Evolutionary conservation across 2,797 vertebrate genomes (phyloP).

Genomic region (Etheostoma perlongum): DNA sequence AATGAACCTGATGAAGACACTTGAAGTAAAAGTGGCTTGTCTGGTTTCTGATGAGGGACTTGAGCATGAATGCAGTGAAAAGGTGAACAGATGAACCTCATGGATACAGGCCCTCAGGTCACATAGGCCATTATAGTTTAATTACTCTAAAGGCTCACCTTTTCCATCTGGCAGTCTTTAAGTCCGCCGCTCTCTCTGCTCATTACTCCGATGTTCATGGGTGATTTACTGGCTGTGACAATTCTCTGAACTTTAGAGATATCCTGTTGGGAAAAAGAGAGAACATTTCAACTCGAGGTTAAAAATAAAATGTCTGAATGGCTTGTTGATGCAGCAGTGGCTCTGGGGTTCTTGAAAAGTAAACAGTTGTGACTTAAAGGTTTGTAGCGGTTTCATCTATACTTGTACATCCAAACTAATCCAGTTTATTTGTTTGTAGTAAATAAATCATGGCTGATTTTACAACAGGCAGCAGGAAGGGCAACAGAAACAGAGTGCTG

Average conservation of each 20-base stretch:
- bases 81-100: constrained; percentile 69
- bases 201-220: constrained; percentile 72
- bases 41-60: constrained; percentile 56
- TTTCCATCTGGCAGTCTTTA: constrained; percentile 85
- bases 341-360: constrained; percentile 2
- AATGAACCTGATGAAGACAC: constrained; percentile 25
- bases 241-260: constrained; percentile 87
- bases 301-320: constrained; percentile 15
- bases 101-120: constrained; percentile 67
- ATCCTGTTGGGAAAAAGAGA: constrained; percentile 73
- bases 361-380: constrained; percentile 20
- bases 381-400: constrained; percentile 24
- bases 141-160: constrained; percentile 82
- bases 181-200: constrained; percentile 78
- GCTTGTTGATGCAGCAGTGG: constrained; percentile 10
- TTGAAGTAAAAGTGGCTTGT: constrained; percentile 38
- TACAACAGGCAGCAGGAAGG: constrained; percentile 6
- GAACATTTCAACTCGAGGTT: constrained; percentile 35
- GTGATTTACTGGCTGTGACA: constrained; percentile 80
- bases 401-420: constrained; percentile 11
- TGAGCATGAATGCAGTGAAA: constrained; percentile 60
- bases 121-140: constrained; percentile 69
- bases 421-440: constrained; percentile 20
- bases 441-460: constrained; percentile 26
- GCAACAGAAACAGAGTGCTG: background rate